Evolutionary conservation across 2,797 vertebrate genomes (phyloP).

Genomic region (Microtus agrestis): DNA sequence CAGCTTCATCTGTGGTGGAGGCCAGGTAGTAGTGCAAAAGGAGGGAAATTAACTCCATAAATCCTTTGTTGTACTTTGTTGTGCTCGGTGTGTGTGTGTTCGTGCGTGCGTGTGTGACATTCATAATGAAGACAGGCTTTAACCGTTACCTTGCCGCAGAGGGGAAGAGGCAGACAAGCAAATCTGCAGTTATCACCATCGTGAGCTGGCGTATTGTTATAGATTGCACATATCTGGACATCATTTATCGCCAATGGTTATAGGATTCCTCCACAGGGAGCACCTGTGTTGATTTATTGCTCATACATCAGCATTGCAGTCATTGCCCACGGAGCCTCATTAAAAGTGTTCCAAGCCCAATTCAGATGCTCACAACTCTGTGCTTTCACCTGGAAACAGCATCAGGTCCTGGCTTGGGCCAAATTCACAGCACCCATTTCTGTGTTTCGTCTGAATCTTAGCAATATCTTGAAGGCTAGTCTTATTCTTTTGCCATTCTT

Average conservation of each 20-base stretch:
- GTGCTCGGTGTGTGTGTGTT: too few relatives aligned
- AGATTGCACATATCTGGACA: neutral
- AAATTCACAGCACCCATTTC: neutral
- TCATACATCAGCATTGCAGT: neutral
- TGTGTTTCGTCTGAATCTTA: conserved; percentile 22
- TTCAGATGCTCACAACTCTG: too few relatives aligned
- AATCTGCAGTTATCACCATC: neutral
- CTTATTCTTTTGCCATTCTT: neutral
- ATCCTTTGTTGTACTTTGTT: neutral
- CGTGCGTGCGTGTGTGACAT: neutral
- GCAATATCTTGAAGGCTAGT: neutral
- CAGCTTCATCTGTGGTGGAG: neutral
- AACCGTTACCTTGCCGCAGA: neutral
- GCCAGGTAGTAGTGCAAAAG: neutral
- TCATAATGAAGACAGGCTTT: neutral
- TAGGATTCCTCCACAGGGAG: neutral
- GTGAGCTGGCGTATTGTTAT: neutral
- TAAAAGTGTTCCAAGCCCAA: neutral
- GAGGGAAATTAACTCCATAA: neutral
- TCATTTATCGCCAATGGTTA: neutral
- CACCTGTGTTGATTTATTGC: neutral
- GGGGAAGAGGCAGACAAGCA: neutral
- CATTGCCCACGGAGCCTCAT: neutral
- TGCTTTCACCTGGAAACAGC: neutral
- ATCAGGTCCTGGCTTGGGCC: neutral